A percentile compares a stretch with the other conserved stretches of the same genome.
phyloP scores from a whole-genome alignment of 2,888 invertebrate genomes.

The Sarcophaga rosellei region DNA sequence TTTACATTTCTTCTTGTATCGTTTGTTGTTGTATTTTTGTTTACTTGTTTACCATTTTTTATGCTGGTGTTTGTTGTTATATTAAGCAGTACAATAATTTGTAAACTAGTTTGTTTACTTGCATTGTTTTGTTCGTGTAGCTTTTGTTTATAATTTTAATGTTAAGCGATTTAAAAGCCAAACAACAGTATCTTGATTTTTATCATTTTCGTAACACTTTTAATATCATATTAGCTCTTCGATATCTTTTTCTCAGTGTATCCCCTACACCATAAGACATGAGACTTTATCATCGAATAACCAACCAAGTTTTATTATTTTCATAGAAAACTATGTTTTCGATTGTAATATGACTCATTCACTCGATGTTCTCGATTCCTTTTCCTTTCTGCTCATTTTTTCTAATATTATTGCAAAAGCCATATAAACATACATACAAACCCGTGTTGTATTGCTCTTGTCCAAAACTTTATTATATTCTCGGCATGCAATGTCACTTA shows the following conservation, averaged over 20 bases:
- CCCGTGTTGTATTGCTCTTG: neutral
- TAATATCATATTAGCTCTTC: too few species aligned
- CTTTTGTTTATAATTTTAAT: too few species aligned
- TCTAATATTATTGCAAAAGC: neutral
- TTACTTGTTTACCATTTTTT: too few species aligned
- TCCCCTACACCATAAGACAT: neutral
- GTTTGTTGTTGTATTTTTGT: too few species aligned
- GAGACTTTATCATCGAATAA: neutral
- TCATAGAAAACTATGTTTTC: conserved; percentile 16
- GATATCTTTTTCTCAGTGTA: neutral
- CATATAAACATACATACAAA: neutral
- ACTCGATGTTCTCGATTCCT: conserved; percentile 34
- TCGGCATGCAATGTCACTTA: conserved; percentile 34
- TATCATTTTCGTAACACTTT: too few species aligned
- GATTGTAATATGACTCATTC: conserved; percentile 31
- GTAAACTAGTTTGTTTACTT: too few species aligned
- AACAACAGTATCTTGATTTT: too few species aligned
- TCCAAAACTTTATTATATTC: conserved; percentile 28
- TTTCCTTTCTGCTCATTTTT: neutral
- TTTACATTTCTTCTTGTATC: too few species aligned
- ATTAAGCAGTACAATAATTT: too few species aligned
- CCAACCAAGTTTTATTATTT: neutral
- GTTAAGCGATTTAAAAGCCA: too few species aligned
- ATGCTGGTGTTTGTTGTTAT: too few species aligned
- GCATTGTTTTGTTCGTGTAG: too few species aligned